Base-by-base conservation (phyloP, 2,797 vertebrate species). In the Alauda arvensis region DNA sequence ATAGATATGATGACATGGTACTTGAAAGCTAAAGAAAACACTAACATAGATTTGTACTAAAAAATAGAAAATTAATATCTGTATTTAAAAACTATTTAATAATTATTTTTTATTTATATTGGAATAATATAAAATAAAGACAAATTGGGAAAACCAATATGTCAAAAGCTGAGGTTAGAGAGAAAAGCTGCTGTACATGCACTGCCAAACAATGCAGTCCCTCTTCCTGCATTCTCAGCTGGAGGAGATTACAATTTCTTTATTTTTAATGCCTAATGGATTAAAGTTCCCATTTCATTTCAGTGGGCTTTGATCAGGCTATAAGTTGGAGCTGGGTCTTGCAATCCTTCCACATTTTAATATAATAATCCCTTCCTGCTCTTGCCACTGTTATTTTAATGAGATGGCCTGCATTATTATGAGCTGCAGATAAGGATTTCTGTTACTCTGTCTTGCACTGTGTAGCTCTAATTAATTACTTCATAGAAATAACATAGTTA, bases 221-320 rank as follows among this genome's bases (percentile, higher is more conserved):
- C 82, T 90, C 83, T 81, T 90, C 57, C 83, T 89, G 77, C 53
- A 42, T 87, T 91, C 70, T 89, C 77, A 83, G 57, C 82, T 91
- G 88, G 87, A 81, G 60, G 77, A 92, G 80, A 83, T 85, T 90
- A 88, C 49, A 70, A 11, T 83, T 92, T 69, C 48, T 78, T 89
- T 89, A 43, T 87, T 91, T 94, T 89, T 93, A 71, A 88, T 80
- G 77, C 87, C 74, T 91, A 81, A 85, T 56, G 85, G 88, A 88
- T 87, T 90, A 83, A 85, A 92, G 67, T 90, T 85, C 68, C 82
- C 67, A 74, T 88, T 91, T 91, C 42, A 89, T 90, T 93, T 90
- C 62, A 53, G n/a, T 87, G 74, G 51, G 60, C 71, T 79, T 94
- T 83, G 86, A 94, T 94, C 69, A 63, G 78, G 66, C 90, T 88